Conservation (phyloP, 1,140 invertebrate genomes). For the Meloidogyne chitwoodi region DNA sequence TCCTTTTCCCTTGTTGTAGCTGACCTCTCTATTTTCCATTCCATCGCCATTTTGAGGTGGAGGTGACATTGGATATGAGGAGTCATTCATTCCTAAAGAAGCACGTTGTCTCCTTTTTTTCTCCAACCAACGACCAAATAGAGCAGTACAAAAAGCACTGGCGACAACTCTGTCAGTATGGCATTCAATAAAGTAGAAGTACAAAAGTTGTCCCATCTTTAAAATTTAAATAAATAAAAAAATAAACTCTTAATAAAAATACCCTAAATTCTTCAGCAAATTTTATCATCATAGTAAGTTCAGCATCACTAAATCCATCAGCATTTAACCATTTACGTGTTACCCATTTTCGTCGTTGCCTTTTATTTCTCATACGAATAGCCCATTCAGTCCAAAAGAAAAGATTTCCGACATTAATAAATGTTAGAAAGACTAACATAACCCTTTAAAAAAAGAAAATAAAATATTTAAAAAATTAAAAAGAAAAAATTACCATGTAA, state of each 20-base stretch:
- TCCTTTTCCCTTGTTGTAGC: slow-evolving; percentile 7
- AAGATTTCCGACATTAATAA: slow-evolving; percentile 24
- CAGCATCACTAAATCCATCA: slow-evolving; percentile 23
- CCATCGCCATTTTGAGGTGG: slow-evolving; percentile 3
- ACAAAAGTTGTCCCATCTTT: slow-evolving; percentile 28
- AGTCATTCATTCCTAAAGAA: background rate
- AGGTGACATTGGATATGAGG: slow-evolving; percentile 1
- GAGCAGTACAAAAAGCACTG: slow-evolving; percentile 29
- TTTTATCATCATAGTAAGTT: slow-evolving; percentile 18
- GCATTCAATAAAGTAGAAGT: slow-evolving; percentile 33
- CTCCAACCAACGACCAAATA: slow-evolving; percentile 29
- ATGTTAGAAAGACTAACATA: slow-evolving; percentile 26
- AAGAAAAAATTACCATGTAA: slow-evolving; percentile 25
- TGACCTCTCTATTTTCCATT: slow-evolving; percentile 3
- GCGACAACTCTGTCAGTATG: slow-evolving; percentile 33
- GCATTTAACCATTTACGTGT: slow-evolving; percentile 26
- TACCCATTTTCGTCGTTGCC: slow-evolving; percentile 25
- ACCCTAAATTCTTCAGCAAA: slow-evolving; percentile 16
- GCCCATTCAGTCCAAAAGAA: slow-evolving; percentile 30
- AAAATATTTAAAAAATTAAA: background rate
- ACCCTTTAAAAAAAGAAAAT: slow-evolving; percentile 9
- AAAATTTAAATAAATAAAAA: background rate
- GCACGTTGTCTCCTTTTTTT: slow-evolving; percentile 19
- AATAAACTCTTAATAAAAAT: background rate
- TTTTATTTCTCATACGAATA: slow-evolving; percentile 19